These are phyloP conservation scores for Megaceryle alcyon DNA, from an alignment of 2,797 vertebrate species.

Conservation along the genomic window DNA sequence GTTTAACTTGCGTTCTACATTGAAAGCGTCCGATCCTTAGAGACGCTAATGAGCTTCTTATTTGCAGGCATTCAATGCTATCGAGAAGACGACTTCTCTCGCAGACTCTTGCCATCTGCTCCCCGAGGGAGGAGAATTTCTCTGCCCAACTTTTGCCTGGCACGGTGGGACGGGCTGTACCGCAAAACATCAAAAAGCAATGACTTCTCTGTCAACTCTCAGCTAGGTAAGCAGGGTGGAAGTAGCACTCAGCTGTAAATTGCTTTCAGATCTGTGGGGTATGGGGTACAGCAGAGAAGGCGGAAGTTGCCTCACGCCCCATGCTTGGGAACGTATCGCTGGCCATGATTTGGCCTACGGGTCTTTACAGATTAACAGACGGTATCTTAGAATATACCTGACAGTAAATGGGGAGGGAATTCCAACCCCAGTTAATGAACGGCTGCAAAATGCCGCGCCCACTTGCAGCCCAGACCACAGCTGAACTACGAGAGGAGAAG, in stretches of 20 bases:
- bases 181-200: rapidly evolving
- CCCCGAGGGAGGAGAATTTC: background rate
- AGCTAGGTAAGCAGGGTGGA: rapidly evolving
- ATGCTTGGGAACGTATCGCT: background rate
- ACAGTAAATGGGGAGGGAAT: background rate
- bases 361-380: background rate
- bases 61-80: background rate
- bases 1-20: too few species aligned
- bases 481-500: background rate
- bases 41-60: background rate
- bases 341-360: background rate
- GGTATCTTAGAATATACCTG: background rate
- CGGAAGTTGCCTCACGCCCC: background rate
- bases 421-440: background rate
- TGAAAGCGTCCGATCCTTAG: background rate
- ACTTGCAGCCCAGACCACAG: background rate
- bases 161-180: rapidly evolving
- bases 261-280: background rate
- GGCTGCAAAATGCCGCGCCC: background rate
- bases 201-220: background rate
- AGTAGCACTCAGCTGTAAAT: background rate
- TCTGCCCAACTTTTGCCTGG: background rate
- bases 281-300: rapidly evolving
- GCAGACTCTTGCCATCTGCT: rapidly evolving
- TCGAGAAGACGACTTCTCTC: background rate